Evolutionary conservation across 2,113 vertebrate genomes (phyloP).

Genomic region (Anolis carolinensis): DNA sequence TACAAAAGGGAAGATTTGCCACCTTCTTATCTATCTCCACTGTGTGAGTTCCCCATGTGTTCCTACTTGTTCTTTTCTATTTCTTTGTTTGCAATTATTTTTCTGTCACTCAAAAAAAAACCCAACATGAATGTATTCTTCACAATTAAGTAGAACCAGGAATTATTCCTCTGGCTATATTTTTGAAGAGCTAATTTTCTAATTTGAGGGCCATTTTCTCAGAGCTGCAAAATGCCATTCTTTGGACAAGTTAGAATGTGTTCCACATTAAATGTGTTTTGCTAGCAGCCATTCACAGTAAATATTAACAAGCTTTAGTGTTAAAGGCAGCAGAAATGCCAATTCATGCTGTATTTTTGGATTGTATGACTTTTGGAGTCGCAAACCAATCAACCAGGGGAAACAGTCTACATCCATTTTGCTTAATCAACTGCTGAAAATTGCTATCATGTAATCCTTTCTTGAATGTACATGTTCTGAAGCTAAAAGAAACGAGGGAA

Average conservation of each 20-base stretch:
- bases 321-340: slow-evolving; percentile 37
- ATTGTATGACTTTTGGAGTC: slow-evolving; percentile 45
- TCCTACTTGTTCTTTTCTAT: fast-evolving
- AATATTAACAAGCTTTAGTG: slow-evolving; percentile 55
- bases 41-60: background rate
- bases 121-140: background rate
- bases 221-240: slow-evolving; percentile 46
- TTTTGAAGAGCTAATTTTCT: slow-evolving; percentile 33
- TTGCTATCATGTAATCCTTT: background rate
- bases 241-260: slow-evolving; percentile 30
- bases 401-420: slow-evolving; percentile 31
- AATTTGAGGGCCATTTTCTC: slow-evolving; percentile 53
- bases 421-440: background rate
- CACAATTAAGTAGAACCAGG: slow-evolving; percentile 3
- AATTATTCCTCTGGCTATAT: slow-evolving; percentile 33
- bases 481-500: slow-evolving; percentile 7
- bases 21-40: background rate
- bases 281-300: slow-evolving; percentile 40
- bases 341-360: slow-evolving; percentile 31
- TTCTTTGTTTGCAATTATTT: background rate
- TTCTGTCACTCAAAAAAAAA: slow-evolving; percentile 14
- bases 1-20: fast-evolving
- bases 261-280: slow-evolving; percentile 41
- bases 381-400: slow-evolving; percentile 25
- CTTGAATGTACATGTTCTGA: background rate